These are phyloP conservation scores for Tupaia chinensis DNA, from an alignment of 2,113 vertebrate genomes.

Conservation along the genomic window DNA sequence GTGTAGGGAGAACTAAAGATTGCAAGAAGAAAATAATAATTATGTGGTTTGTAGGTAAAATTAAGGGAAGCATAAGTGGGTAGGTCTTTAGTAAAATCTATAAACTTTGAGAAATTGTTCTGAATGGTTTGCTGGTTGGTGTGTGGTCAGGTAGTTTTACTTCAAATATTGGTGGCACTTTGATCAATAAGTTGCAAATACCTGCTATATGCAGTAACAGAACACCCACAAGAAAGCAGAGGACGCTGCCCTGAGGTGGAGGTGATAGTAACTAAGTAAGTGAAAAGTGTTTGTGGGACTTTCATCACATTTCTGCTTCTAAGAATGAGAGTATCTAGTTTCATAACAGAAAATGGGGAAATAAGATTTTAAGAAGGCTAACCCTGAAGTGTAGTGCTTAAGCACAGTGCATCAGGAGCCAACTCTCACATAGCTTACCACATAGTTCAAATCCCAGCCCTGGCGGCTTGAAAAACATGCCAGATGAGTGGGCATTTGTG, in stretches of 20 bases:
- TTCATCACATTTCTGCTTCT: neutral
- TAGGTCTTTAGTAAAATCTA: neutral
- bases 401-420: too few species aligned
- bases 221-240: neutral
- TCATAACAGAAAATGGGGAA: neutral
- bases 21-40: neutral
- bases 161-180: slow-evolving; percentile 22
- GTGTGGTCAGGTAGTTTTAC: slow-evolving; percentile 20
- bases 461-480: too few species aligned
- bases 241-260: neutral
- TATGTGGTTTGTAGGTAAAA: neutral
- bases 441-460: too few species aligned
- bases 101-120: slow-evolving; percentile 7
- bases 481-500: too few species aligned
- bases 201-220: neutral
- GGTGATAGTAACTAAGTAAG: neutral
- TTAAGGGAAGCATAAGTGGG: neutral
- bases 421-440: too few species aligned
- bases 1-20: neutral
- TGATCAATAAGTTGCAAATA: neutral
- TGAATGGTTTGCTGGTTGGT: neutral
- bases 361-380: neutral
- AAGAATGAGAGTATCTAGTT: neutral
- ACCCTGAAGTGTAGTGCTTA: too few species aligned
- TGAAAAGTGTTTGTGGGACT: neutral